These are phyloP conservation scores for Hydriomena furcata DNA, from an alignment of 2,888 invertebrate species.

Conservation along the genomic window DNA sequence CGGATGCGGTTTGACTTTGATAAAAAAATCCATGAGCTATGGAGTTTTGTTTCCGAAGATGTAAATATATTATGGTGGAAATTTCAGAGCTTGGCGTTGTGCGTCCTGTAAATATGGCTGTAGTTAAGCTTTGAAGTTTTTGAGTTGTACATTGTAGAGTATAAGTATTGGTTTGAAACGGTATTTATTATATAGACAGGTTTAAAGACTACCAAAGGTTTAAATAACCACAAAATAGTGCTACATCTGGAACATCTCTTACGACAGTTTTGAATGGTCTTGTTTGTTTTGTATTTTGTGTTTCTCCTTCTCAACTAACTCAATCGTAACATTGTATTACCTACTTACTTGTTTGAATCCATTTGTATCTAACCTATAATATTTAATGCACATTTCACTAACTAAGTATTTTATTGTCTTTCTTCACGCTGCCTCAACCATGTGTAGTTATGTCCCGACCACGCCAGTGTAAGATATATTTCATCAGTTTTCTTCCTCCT, in stretches of 20 bases:
- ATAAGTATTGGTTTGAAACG: conserved; percentile 21
- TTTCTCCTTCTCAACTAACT: conserved; percentile 9
- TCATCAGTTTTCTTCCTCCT: conserved; percentile 39
- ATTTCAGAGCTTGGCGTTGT: conserved; percentile 53
- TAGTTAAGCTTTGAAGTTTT: conserved; percentile 36
- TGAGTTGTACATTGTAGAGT: conserved; percentile 31
- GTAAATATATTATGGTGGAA: conserved; percentile 55
- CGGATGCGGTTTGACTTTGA: conserved; percentile 62
- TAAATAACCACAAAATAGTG: conserved; percentile 7
- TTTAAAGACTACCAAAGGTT: background rate
- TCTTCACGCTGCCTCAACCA: conserved; percentile 77
- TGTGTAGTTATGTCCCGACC: conserved; percentile 82
- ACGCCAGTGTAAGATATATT: conserved; percentile 86
- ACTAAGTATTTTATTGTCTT: conserved; percentile 51
- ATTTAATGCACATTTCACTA: conserved; percentile 58
- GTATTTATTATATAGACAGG: conserved; percentile 7
- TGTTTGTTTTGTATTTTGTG: conserved; percentile 39
- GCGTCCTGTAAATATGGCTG: conserved; percentile 57
- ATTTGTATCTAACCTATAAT: conserved; percentile 31
- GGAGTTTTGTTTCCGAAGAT: conserved; percentile 41
- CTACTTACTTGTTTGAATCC: conserved; percentile 24
- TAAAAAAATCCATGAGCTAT: conserved; percentile 10
- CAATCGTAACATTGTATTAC: conserved; percentile 19
- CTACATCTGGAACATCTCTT: conserved; percentile 76
- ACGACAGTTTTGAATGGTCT: conserved; percentile 52